These are phyloP conservation scores for Myrmecophaga tridactyla DNA, from an alignment of 2,113 vertebrate species.

Conservation along the genomic window DNA sequence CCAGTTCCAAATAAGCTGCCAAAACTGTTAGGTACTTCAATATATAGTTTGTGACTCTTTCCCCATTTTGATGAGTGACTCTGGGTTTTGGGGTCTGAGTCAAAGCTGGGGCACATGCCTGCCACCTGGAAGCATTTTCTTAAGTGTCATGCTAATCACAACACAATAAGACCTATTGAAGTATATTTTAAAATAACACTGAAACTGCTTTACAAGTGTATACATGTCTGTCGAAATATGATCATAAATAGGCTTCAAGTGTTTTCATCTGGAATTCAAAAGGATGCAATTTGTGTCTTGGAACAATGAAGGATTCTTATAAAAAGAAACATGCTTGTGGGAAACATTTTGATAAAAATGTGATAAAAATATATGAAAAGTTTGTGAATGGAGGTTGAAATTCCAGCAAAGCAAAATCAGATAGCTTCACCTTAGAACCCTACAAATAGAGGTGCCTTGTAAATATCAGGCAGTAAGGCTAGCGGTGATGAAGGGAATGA, in stretches of 20 bases:
- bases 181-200: slow-evolving; percentile 48
- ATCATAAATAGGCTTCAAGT: slow-evolving; percentile 65
- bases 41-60: slow-evolving; percentile 22
- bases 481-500: neutral
- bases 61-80: slow-evolving; percentile 43
- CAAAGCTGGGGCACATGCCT: slow-evolving; percentile 68
- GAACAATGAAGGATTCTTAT: slow-evolving; percentile 66
- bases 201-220: slow-evolving; percentile 53
- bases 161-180: slow-evolving; percentile 54
- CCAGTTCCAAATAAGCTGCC: slow-evolving; percentile 63
- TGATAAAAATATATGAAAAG: slow-evolving; percentile 55
- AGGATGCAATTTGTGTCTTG: slow-evolving; percentile 63
- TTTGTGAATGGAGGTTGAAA: slow-evolving; percentile 49
- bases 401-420: slow-evolving; percentile 10
- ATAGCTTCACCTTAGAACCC: neutral
- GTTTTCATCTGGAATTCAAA: slow-evolving; percentile 69
- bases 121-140: slow-evolving; percentile 68
- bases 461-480: neutral
- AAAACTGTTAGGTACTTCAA: slow-evolving; percentile 52
- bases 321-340: slow-evolving; percentile 52
- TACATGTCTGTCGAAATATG: slow-evolving; percentile 64
- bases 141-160: slow-evolving; percentile 51
- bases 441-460: neutral
- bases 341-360: slow-evolving; percentile 65
- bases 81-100: slow-evolving; percentile 45